Base-by-base conservation (phyloP, 2,113 vertebrate species). In the Muntiacus reevesi region DNA sequence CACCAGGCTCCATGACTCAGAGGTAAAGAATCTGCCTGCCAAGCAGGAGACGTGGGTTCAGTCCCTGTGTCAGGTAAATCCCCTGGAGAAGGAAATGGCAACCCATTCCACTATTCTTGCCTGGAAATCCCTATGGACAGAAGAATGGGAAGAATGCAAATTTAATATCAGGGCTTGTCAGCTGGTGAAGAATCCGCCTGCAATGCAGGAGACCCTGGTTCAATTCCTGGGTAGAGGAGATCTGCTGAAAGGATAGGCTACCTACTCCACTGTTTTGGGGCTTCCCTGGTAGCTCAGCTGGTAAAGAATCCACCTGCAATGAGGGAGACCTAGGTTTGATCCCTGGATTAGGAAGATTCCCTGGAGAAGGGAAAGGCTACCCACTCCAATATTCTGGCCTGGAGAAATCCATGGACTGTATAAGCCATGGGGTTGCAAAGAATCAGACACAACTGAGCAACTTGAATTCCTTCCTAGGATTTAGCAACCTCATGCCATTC, bases 401-500 rank as follows among this genome's bases (percentile, higher is more conserved):
- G 67, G 21, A 74, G 36, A 74, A 74, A 40, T 40, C 36, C 67
- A 74, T 40, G 36, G 21, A 74, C 67, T 74, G 19, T 74, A 40
- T 25, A 40, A 19, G 67, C 67, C 36, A 74, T 25, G 36, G 19
- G 67, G 67, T 74, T 74, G 67, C 67, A 74, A 71, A 40, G n/a
- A 71, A 21, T 40, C 2, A 0, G 36, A 74, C 67, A 40, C 1
- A 1, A 40, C 36, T 40, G 21, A 74, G 36, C 0, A 1, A 74
- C 2, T 6, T 74, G 36, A 74, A 74, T 74, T 40, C 67, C 36
- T 74, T 57, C 27, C 52, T 88, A 36, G 47, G 60, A 82, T 62
- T 94, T 91, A 85, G 52, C 28, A 74, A 81, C 52, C 7, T 71
- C 30, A 27, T 64, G 30, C 74, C 59, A 55, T 95, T 86, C 67